These are phyloP conservation scores for Lates calcarifer DNA, from an alignment of 2,113 vertebrate species.

Conservation along the genomic window DNA sequence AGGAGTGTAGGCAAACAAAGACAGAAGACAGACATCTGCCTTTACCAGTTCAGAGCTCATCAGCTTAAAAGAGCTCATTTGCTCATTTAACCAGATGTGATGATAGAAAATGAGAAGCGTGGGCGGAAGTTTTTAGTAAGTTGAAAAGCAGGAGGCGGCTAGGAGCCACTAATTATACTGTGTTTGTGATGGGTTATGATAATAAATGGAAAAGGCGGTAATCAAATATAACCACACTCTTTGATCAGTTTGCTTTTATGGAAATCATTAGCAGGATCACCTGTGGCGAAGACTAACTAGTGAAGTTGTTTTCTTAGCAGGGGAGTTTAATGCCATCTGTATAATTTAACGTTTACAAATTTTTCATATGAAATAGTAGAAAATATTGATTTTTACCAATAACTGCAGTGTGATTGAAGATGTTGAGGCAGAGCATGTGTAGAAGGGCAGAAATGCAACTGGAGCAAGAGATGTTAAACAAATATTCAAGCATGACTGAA, in stretches of 20 bases:
- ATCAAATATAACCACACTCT: constrained; percentile 3
- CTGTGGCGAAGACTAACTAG: background rate
- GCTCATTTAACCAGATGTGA: background rate
- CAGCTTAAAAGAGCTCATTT: background rate
- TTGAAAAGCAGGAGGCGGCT: background rate
- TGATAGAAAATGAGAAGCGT: background rate
- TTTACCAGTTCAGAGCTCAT: background rate
- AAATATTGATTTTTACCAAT: background rate
- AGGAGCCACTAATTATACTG: constrained; percentile 10
- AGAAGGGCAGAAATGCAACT: background rate
- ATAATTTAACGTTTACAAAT: background rate
- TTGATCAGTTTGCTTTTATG: constrained; percentile 5
- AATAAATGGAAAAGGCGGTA: background rate
- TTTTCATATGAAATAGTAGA: background rate
- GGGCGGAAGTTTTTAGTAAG: background rate
- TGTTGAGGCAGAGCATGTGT: background rate
- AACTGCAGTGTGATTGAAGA: background rate
- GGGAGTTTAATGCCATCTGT: background rate
- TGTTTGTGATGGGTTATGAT: background rate
- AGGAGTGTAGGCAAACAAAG: constrained; percentile 6
- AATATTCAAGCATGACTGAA: background rate
- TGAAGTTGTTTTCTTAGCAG: background rate
- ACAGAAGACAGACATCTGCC: background rate
- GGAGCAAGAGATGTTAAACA: background rate
- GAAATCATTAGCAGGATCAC: background rate